These are phyloP conservation scores for Perizoma flavofasciatum DNA, from an alignment of 2,888 invertebrate species.

Conservation along the genomic window DNA sequence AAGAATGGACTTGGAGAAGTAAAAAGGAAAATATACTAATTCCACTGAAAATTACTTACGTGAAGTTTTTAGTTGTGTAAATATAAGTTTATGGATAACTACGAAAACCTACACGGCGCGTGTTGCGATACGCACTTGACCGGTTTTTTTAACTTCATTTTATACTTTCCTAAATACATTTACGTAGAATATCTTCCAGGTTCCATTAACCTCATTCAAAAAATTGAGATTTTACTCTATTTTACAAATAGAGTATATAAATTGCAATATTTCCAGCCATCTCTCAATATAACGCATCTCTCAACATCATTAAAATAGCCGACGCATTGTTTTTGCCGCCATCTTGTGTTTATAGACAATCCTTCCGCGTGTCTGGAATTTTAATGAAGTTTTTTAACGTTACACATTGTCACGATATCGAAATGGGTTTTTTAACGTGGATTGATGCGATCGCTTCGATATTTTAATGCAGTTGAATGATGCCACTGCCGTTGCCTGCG, in stretches of 20 bases:
- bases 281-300: slow-evolving; percentile 20
- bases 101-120: too few species aligned
- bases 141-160: too few species aligned
- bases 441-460: slow-evolving; percentile 16
- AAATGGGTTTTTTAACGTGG: slow-evolving; percentile 38
- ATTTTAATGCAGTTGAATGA: slow-evolving; percentile 15
- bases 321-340: slow-evolving; percentile 48
- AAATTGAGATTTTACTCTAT: too few species aligned
- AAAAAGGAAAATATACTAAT: too few species aligned
- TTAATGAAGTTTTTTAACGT: slow-evolving; percentile 57
- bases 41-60: too few species aligned
- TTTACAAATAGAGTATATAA: neutral
- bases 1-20: too few species aligned
- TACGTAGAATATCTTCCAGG: too few species aligned
- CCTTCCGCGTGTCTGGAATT: slow-evolving; percentile 56
- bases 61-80: too few species aligned
- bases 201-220: too few species aligned
- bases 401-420: slow-evolving; percentile 41
- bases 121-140: too few species aligned
- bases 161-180: too few species aligned
- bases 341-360: slow-evolving; percentile 38
- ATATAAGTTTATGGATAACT: too few species aligned
- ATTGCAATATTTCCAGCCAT: slow-evolving; percentile 6
- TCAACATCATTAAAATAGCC: slow-evolving; percentile 34
- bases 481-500: slow-evolving; percentile 9